Conservation (phyloP, 2,888 invertebrate genomes). For the Eupithecia dodoneata region DNA sequence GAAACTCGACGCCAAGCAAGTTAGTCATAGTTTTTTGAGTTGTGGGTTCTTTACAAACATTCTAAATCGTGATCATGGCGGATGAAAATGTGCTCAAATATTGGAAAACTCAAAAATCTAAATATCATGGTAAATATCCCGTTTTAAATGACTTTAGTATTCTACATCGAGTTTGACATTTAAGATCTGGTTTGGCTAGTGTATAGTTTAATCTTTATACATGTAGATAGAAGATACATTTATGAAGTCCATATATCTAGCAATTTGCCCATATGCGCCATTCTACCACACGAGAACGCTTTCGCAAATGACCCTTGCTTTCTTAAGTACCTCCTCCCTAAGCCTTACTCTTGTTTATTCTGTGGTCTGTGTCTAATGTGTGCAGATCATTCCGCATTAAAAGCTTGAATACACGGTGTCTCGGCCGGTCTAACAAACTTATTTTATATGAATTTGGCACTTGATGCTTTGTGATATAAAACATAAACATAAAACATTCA, state of each 20-base stretch:
- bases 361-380: conserved; percentile 50
- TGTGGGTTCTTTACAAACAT: too few species aligned
- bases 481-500: too few species aligned
- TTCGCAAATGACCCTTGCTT: conserved; percentile 46
- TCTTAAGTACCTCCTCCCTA: conserved; percentile 46
- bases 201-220: too few species aligned
- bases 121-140: too few species aligned
- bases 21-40: too few species aligned
- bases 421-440: neutral
- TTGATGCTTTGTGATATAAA: neutral
- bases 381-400: conserved; percentile 61
- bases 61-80: too few species aligned
- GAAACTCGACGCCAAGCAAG: too few species aligned
- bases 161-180: too few species aligned
- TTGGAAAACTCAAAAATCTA: too few species aligned
- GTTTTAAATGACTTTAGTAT: too few species aligned
- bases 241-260: conserved; percentile 8
- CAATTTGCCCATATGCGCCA: conserved; percentile 20
- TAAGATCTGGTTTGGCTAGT: too few species aligned
- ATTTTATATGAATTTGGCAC: neutral
- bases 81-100: too few species aligned
- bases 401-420: conserved; percentile 21
- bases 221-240: neutral
- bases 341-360: conserved; percentile 33
- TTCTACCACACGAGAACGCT: conserved; percentile 22